Percentiles rank a stretch among this genome's conserved stretches.
Evolutionary conservation across 2,888 invertebrate genomes (phyloP).

Genomic region (Strigamia crassipes): DNA sequence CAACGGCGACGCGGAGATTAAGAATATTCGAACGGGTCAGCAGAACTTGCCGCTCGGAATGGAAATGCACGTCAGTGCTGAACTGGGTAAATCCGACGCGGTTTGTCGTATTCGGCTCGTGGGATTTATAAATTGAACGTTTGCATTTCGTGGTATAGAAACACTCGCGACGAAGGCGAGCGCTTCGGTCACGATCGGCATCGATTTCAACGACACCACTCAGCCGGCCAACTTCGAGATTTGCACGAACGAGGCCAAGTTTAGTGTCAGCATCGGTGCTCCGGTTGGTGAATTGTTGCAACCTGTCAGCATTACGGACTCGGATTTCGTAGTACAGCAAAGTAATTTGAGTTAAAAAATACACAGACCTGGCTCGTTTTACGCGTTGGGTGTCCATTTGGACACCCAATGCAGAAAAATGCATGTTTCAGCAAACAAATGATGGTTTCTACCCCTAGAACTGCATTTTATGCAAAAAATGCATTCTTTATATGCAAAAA

Average conservation of each 20-base stretch:
- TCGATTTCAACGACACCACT: conserved; percentile 91
- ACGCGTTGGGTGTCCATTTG: no score
- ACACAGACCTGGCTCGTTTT: no score
- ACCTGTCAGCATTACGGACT: conserved; percentile 74
- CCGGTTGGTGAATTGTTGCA: conserved; percentile 86
- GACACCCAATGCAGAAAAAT: no score
- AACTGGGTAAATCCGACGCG: conserved; percentile 61
- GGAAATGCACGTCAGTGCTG: conserved; percentile 74
- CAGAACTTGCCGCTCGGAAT: conserved; percentile 72
- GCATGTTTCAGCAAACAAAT: no score
- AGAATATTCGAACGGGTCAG: conserved; percentile 69
- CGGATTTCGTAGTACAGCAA: conserved; percentile 73
- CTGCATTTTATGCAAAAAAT: no score
- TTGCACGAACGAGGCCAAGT: conserved; percentile 57
- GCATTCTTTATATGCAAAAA: no score
- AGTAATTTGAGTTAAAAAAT: conserved; percentile 57
- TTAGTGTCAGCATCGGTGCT: conserved; percentile 68
- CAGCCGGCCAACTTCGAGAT: conserved; percentile 84
- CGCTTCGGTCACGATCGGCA: conserved; percentile 73
- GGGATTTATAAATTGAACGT: no score
- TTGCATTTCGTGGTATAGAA: neutral
- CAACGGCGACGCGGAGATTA: conserved; percentile 68
- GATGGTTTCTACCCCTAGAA: no score
- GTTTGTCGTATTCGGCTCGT: no score
- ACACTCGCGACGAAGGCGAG: conserved; percentile 68